phyloP scores from a whole-genome alignment of 2,113 vertebrate genomes.

The Syngnathus typhle region DNA sequence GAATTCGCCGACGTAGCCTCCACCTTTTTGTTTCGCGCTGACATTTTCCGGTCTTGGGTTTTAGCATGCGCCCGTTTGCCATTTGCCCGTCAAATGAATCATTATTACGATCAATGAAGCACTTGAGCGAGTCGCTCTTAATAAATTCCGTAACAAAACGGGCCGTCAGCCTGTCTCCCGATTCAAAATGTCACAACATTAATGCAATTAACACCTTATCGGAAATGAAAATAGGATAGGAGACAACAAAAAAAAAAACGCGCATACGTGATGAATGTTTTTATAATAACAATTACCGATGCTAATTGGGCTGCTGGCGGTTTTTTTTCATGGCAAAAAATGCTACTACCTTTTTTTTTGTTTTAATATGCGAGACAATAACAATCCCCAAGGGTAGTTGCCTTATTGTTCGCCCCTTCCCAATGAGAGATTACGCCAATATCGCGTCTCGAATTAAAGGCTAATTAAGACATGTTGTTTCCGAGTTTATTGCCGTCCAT shows the following conservation, averaged over 20 bases:
- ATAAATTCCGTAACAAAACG: conserved; percentile 24
- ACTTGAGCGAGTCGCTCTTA: conserved; percentile 5
- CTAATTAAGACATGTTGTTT: conserved; percentile 99
- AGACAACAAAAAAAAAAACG: conserved; percentile 14
- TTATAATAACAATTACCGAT: conserved; percentile 36
- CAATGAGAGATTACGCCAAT: conserved; percentile 86
- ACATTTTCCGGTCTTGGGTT: conserved; percentile 1
- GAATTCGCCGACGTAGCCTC: conserved; percentile 10
- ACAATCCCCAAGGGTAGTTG: conserved; percentile 42
- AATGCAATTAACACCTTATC: conserved; percentile 27
- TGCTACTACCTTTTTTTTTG: conserved; percentile 27
- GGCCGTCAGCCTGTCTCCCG: conserved; percentile 16
- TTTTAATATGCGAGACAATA: conserved; percentile 55
- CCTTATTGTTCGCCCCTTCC: conserved; percentile 68
- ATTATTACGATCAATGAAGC: conserved; percentile 6
- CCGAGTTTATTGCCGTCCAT: conserved; percentile 92
- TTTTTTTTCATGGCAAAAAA: conserved; percentile 27
- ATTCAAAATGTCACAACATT: conserved; percentile 31
- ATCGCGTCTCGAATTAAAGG: conserved; percentile 89
- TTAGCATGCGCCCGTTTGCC: neutral
- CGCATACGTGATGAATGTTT: conserved; percentile 22
- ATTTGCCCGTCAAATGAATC: conserved; percentile 9
- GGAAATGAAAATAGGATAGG: conserved; percentile 23
- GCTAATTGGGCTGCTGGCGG: conserved; percentile 36
- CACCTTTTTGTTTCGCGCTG: conserved; percentile 4